Evolutionary conservation across 2,888 invertebrate species (phyloP).

Genomic region (Malachius bipustulatus): DNA sequence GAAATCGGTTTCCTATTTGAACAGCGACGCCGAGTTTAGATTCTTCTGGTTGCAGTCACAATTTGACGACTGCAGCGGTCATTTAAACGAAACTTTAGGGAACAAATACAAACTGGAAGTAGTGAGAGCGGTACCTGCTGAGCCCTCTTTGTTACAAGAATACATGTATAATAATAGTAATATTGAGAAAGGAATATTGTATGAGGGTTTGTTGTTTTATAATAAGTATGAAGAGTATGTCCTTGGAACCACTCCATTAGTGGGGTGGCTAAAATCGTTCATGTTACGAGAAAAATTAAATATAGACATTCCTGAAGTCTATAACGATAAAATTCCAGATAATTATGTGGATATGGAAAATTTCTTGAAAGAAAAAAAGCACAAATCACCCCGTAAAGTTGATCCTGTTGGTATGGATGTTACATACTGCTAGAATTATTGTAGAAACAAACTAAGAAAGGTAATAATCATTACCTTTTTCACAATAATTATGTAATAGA

Average conservation of each 20-base stretch:
- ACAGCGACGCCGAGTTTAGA: constrained; percentile 73
- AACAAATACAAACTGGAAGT: constrained; percentile 37
- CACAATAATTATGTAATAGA: no score
- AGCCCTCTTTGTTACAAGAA: constrained; percentile 37
- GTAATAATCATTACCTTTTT: no score
- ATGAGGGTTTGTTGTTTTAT: constrained; percentile 89
- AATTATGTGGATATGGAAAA: no score
- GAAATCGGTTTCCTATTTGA: constrained; percentile 58
- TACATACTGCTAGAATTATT: no score
- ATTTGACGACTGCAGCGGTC: constrained; percentile 49
- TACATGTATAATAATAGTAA: constrained; percentile 34
- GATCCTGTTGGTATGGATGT: no score
- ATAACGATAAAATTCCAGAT: no score
- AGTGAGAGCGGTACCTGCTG: constrained; percentile 41
- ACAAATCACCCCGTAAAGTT: no score
- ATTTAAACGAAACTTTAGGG: no score
- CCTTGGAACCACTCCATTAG: constrained; percentile 70
- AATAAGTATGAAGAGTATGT: constrained; percentile 69
- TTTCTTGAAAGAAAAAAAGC: no score
- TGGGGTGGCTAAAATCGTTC: constrained; percentile 82
- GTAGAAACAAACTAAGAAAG: no score
- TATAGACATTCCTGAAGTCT: no score
- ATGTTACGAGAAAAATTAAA: constrained; percentile 84
- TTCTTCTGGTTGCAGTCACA: constrained; percentile 73
- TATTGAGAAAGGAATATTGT: constrained; percentile 35